Base-by-base conservation (phyloP, 2,888 invertebrate species). In the Torymus tubicola region DNA sequence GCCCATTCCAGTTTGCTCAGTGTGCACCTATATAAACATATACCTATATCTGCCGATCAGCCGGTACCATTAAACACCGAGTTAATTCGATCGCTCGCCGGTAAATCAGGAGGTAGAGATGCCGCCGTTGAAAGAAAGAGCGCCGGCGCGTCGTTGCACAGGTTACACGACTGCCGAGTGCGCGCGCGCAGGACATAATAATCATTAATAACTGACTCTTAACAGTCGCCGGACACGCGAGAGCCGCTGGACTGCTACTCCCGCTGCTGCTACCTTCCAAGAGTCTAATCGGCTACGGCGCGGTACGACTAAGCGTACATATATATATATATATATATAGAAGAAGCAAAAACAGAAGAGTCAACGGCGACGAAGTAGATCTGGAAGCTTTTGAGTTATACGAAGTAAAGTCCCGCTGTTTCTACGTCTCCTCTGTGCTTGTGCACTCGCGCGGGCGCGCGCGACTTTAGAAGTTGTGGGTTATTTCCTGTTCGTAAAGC, bases 71-170 rank as follows among this genome's bases (percentile, higher is more conserved):
- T 77, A 80, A 80, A 61, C 71, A 50, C 55, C 76, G 52, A 63
- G 68, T 72, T 76, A 76, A 76, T 72, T 78, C 64, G 72, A 81
- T 78, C 80, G 77, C 72, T 80, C 73, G 82, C 78, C 55, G 82
- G 84, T 88, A 86, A 88, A 85, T 89, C 88, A 89, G 87, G 85
- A 82, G 52, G 86, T n/a, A n/a, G 85, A 85, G 84, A 65, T 64
- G 31, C 70, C 63, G 16, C 53, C 69, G 31, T 1, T 2, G 18
- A 12, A 18, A 11, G 11, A n/a, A 64, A 60, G 65, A 24, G 55
- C 57, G 68, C 55, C 14, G 14, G 24, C 31, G 50, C 21, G 8
- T 21, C 21, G 8, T 21, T 21, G 21, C 21, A 21, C 63, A 55
- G 60, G 70, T 63, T 50, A 64, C 18, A 24, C 55, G 31, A 57